A percentile compares a stretch with the other conserved stretches of the same genome.
Evolutionary conservation across 2,888 invertebrate genomes (phyloP).

Genomic region (Prosapia bicincta): DNA sequence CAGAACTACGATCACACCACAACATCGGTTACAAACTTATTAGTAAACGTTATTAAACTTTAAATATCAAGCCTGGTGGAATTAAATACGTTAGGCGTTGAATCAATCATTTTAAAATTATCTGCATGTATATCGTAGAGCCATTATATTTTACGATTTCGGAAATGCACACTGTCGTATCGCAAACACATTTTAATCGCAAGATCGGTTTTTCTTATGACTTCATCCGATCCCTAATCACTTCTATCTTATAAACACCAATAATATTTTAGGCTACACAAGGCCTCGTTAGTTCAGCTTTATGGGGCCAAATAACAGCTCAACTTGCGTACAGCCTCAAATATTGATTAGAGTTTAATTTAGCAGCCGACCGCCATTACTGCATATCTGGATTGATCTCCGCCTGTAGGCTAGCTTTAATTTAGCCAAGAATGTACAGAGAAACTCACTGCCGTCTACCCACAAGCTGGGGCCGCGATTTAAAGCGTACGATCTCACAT

Average conservation of each 20-base stretch:
- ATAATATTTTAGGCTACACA: neutral
- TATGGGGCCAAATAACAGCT: neutral
- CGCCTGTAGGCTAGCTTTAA: neutral
- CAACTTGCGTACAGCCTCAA: neutral
- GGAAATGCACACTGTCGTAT: neutral
- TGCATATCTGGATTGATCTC: neutral
- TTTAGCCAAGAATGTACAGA: neutral
- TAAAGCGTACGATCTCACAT: neutral
- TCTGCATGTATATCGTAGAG: no score
- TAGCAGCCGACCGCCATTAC: neutral
- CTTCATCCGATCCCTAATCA: neutral
- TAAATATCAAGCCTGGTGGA: no score
- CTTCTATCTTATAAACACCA: neutral
- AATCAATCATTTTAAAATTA: no score
- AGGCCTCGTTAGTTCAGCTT: neutral
- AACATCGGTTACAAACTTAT: no score
- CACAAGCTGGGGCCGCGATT: neutral
- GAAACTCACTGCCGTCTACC: neutral
- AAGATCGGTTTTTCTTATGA: neutral
- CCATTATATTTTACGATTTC: neutral
- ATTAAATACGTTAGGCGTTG: no score
- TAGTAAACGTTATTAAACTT: no score
- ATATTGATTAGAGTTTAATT: neutral
- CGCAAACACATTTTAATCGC: no score
- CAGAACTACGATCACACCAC: no score